Base-by-base conservation (phyloP, 2,113 vertebrate genomes). In the Zapus hudsonius region DNA sequence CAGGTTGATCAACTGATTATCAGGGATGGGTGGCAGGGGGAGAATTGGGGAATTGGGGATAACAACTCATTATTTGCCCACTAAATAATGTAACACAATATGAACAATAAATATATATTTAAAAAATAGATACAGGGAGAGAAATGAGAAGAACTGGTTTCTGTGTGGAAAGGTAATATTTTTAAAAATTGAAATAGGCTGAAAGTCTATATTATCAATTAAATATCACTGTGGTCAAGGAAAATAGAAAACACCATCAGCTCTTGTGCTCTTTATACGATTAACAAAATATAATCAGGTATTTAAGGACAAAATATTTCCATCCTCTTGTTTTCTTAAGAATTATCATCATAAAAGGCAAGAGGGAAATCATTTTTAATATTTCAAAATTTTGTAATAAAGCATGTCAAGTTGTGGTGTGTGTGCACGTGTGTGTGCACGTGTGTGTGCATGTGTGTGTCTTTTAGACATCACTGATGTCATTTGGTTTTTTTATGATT, bases 401-500 rank as follows among this genome's bases (percentile, higher is more conserved):
- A 87, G 6, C 8, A 82, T 44, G 72, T 64, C 40, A 73, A 91
- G 33, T 64, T 12, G 31, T 66, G 1, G 1, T 80, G 4, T 79
- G 29, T 42, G 17, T 83, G 0, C 12, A 0, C 59, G 29, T 67
- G 0, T 55, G 13, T 74, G 20, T 47, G 29, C 19, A 0, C 9
- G 0, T 47, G 23, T 38, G 10, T 70, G 17, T 81, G 23, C 84
- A 6, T 67, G 27, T 83, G 38, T 85, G 6, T 72, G 17, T 33
- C 29, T 95, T 91, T 92, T 91, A 91, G 66, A 12, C 67, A 20
- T 85, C 57, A 42, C 16, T 91, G 47, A n/a, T 96, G 88, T 59
- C 94, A 87, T 29, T 87, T 57, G 33, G 83, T 89, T 31, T 74
- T 95, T 94, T 95, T 96, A 5, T 97, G 92, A 96, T 84, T 95